Conservation (phyloP, 2,888 invertebrate species). For the Perizoma flavofasciatum region DNA sequence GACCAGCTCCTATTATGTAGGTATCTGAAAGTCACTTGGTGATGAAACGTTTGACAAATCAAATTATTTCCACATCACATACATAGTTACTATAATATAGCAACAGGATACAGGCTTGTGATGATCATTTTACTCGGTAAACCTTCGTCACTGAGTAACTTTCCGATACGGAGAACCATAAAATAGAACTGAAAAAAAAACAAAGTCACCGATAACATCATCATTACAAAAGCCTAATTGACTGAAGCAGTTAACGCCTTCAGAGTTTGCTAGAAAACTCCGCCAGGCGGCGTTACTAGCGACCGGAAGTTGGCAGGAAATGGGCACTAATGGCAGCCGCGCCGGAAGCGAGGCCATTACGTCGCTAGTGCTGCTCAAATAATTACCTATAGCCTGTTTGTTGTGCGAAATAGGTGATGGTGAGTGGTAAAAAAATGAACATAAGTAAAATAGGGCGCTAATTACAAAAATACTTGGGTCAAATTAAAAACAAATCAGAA, state of each 20-base stretch:
- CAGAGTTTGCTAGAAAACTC: conserved; percentile 40
- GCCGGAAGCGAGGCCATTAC: conserved; percentile 78
- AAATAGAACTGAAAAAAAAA: conserved; percentile 8
- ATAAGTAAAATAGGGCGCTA: conserved; percentile 5
- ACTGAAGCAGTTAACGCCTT: conserved; percentile 34
- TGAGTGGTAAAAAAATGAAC: conserved; percentile 33
- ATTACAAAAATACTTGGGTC: background rate
- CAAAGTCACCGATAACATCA: conserved; percentile 43
- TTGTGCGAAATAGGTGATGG: conserved; percentile 49
- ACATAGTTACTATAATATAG: too few species aligned
- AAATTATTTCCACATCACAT: too few species aligned
- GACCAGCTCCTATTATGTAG: too few species aligned
- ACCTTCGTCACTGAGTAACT: too few species aligned
- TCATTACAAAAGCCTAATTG: conserved; percentile 39
- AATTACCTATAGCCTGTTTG: conserved; percentile 67
- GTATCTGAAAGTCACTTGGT: too few species aligned
- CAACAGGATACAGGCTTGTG: too few species aligned
- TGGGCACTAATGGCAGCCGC: conserved; percentile 79
- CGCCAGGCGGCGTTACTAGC: conserved; percentile 56
- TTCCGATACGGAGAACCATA: too few species aligned
- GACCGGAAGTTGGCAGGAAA: conserved; percentile 76
- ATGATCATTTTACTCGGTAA: too few species aligned
- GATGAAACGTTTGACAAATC: too few species aligned
- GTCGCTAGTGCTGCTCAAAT: conserved; percentile 76
- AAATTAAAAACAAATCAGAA: conserved; percentile 12